A percentile compares a stretch with the other conserved stretches of the same genome.
Conservation (phyloP, 2,888 invertebrate species). For the Campaea margaritaria region DNA sequence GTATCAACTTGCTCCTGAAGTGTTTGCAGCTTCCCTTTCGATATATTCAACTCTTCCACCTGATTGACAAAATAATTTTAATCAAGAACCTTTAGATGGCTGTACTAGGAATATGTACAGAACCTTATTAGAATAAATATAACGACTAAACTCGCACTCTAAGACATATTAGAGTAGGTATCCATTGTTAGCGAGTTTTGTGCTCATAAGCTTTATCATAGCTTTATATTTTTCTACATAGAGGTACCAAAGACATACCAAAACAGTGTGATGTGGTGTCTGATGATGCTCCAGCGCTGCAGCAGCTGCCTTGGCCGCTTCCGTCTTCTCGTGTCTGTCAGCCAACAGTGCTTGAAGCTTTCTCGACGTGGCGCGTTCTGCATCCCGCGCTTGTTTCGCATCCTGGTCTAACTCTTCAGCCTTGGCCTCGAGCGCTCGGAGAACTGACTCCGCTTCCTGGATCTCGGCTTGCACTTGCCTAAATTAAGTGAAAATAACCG, state of each 20-base stretch:
- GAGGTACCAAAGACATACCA: too few relatives aligned
- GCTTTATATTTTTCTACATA: too few relatives aligned
- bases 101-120: too few relatives aligned
- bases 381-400: conserved; percentile 62
- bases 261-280: conserved; percentile 63
- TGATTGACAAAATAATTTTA: conserved; percentile 31
- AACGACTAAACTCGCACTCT: too few relatives aligned
- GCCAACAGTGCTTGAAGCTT: conserved; percentile 63
- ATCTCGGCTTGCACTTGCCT: conserved; percentile 71
- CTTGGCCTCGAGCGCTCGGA: conserved; percentile 56
- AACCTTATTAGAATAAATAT: too few relatives aligned
- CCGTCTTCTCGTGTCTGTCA: conserved; percentile 56
- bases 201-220: too few relatives aligned
- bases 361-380: conserved; percentile 63
- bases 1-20: conserved; percentile 60
- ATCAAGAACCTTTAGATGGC: too few relatives aligned
- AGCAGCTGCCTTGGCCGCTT: conserved; percentile 59
- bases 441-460: conserved; percentile 58
- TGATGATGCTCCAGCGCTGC: conserved; percentile 61
- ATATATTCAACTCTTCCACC: conserved; percentile 67
- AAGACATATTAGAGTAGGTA: too few relatives aligned
- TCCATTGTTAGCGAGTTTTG: too few relatives aligned
- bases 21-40: conserved; percentile 58
- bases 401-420: conserved; percentile 65
- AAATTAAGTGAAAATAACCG: not conserved